Percentiles rank a stretch among this genome's conserved stretches.
Conservation (phyloP, 2,888 invertebrate species). For the Drosophila anceps region DNA sequence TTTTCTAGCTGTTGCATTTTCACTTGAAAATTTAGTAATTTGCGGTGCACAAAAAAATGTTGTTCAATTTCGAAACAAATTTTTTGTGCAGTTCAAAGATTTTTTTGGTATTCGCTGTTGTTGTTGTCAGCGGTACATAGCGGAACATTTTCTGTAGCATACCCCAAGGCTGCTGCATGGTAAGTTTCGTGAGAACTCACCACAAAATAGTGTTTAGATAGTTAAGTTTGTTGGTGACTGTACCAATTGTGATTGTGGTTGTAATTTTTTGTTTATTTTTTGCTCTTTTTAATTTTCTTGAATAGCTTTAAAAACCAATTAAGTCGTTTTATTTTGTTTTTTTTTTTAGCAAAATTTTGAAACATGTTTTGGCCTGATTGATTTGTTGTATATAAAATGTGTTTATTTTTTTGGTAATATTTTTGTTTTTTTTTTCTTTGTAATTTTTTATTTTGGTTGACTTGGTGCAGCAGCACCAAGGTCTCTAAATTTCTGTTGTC, state of each 20-base stretch:
- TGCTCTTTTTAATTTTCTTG: conserved; percentile 37
- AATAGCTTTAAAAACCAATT: conserved; percentile 70
- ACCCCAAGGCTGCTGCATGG: conserved; percentile 34
- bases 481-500: conserved; percentile 75
- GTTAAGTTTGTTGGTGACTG: conserved; percentile 14
- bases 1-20: not conserved
- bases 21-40: not conserved
- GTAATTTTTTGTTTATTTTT: conserved; percentile 3
- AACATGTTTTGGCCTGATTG: conserved; percentile 86
- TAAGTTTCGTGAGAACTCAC: conserved; percentile 34
- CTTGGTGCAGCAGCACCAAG: conserved; percentile 49
- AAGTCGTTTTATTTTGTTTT: conserved; percentile 51
- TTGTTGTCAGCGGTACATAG: too few relatives aligned
- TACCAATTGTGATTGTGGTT: conserved; percentile 28
- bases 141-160: conserved; percentile 23
- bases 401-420: conserved; percentile 54
- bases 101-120: conserved; percentile 2
- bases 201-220: conserved; percentile 12
- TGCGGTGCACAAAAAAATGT: not conserved
- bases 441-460: conserved; percentile 56
- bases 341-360: conserved; percentile 83
- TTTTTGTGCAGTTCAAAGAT: not conserved
- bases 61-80: not conserved
- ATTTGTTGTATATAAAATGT: conserved; percentile 82
- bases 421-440: conserved; percentile 26